Conservation (phyloP, 1,140 invertebrate genomes). For the Scaptodrosophila lebanonensis region DNA sequence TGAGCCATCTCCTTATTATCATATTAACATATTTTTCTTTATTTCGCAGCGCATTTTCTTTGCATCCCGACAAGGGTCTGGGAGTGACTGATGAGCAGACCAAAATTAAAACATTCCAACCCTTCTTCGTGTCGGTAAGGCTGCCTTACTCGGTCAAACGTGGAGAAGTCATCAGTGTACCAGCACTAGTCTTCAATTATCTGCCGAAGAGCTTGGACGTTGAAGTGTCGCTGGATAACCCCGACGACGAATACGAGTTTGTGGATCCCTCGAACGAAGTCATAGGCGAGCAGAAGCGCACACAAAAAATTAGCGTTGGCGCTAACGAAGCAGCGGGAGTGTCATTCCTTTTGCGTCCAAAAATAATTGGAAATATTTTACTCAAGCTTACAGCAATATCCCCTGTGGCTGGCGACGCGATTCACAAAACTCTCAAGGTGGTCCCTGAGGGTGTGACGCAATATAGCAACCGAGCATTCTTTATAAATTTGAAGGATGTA, state of each 20-base stretch:
- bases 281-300: conserved; percentile 79
- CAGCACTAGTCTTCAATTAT: conserved; percentile 72
- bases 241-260: conserved; percentile 89
- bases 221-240: conserved; percentile 90
- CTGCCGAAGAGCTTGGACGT: conserved; percentile 84
- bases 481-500: conserved; percentile 85
- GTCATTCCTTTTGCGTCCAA: conserved; percentile 88
- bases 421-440: conserved; percentile 85
- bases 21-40: no score
- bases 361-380: conserved; percentile 84
- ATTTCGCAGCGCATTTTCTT: conserved; percentile 94
- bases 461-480: conserved; percentile 86
- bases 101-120: conserved; percentile 90
- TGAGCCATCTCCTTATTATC: no score
- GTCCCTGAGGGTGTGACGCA: conserved; percentile 88
- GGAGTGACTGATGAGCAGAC: conserved; percentile 85
- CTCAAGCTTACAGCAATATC: conserved; percentile 87
- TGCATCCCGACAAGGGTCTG: conserved; percentile 89
- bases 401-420: conserved; percentile 84
- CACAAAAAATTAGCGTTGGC: conserved; percentile 82
- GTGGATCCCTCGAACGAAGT: conserved; percentile 79
- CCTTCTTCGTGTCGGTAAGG: conserved; percentile 89
- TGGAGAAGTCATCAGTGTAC: conserved; percentile 77
- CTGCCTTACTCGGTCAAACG: conserved; percentile 92
- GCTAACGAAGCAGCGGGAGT: conserved; percentile 84